Evolutionary conservation across 2,888 invertebrate genomes (phyloP), one percentile per base, ranked within the genome.

Genomic region (Diarsia dahlii): DNA sequence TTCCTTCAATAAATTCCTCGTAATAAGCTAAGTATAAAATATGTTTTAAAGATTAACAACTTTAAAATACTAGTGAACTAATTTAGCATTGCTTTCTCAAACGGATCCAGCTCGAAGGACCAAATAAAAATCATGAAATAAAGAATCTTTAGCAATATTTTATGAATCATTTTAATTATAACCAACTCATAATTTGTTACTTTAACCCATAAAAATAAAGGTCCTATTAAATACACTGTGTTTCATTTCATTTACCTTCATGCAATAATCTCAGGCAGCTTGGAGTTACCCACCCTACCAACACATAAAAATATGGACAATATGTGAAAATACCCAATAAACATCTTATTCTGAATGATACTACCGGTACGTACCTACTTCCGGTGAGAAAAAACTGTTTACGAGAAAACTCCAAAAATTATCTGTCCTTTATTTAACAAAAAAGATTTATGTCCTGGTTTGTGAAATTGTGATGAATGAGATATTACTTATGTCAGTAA

Each of bases 51-150:
- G 45, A 52, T 71, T 52, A 62, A 28, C n/a, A 60, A 39, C 12
- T 23, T 15, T 56, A 48, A 5, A 28, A n/a, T 20, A 20, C 56
- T 50, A 45, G 48, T 18, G 18, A 45, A 39, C 8, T 48, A 63
- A 54, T 67, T 20, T 46, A 54, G 18, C 23, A 46, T 46, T 20
- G n/a, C n/a, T 18, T 23, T 46, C 45, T 23, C 15, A 39, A 74
- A 18, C 13, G 1, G 10, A 67, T 76, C 54, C 71, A 71, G 2
- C 69, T 71, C 68, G 45, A 75, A 79, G 66, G 75, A 74, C 78
- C 69, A 66, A 60, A 70, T 62, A 0, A 46, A 76, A 78, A 68
- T 67, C 0, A 23, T 46, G 9, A 62, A 62, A n/a, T 9, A 18
- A 1, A 23, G 13, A 12, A 62, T 28, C 0, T 39, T 39, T 34